A percentile compares a stretch with the other conserved stretches of the same genome.
phyloP scores from a whole-genome alignment of 2,113 vertebrate species.

The Melanostigma gelatinosum region DNA sequence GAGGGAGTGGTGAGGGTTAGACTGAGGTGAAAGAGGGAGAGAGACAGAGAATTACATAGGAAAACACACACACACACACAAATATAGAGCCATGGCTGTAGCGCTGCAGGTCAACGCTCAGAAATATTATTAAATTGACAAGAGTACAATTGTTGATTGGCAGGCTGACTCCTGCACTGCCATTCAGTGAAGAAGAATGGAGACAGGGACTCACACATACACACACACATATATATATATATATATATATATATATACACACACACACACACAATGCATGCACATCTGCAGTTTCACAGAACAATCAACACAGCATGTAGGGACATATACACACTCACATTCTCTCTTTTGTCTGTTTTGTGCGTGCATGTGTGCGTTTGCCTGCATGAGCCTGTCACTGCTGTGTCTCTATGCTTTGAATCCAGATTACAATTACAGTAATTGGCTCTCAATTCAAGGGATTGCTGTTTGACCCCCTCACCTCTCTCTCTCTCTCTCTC shows the following conservation, averaged over 20 bases:
- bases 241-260: not conserved
- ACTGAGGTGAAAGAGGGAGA: constrained; percentile 71
- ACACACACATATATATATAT: constrained; percentile 27
- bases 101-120: constrained; percentile 68
- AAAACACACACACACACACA: constrained; percentile 39
- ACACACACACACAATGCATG: constrained; percentile 32
- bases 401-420: constrained; percentile 67
- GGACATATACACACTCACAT: constrained; percentile 16
- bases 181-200: constrained; percentile 69
- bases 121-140: constrained; percentile 81
- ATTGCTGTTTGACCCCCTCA: constrained; percentile 80
- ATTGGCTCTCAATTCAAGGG: constrained; percentile 80
- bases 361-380: constrained; percentile 14
- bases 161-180: constrained; percentile 68
- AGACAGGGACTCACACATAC: constrained; percentile 30
- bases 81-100: constrained; percentile 44
- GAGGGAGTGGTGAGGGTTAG: constrained; percentile 50
- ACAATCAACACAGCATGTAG: constrained; percentile 66
- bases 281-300: constrained; percentile 56
- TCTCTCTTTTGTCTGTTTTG: constrained; percentile 53
- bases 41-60: constrained; percentile 70
- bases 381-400: constrained; percentile 53
- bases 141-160: constrained; percentile 78
- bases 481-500: constrained; percentile 57
- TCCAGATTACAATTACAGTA: constrained; percentile 83